Conservation (phyloP, 2,113 vertebrate genomes). For the Accipiter virgatus region DNA sequence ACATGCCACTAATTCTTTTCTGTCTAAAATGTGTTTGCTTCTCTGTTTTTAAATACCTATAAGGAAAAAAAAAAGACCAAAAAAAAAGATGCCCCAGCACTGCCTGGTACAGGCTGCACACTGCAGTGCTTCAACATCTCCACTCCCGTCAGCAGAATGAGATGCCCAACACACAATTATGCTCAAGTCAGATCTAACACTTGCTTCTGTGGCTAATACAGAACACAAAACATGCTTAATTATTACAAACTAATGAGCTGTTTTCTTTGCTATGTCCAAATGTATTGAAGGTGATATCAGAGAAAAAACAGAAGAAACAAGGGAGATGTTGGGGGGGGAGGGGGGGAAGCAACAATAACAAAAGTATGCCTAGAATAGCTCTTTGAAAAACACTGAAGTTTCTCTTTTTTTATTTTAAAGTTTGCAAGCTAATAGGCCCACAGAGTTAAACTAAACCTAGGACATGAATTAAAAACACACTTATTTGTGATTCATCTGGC, state of each 20-base stretch:
- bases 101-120: fast-evolving
- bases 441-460: background rate
- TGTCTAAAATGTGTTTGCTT: background rate
- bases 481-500: background rate
- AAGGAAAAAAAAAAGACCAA: too few relatives aligned
- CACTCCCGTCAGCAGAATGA: background rate
- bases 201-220: background rate
- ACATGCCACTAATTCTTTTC: background rate
- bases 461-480: background rate
- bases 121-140: background rate
- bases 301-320: background rate
- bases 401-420: background rate
- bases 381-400: background rate
- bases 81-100: background rate
- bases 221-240: background rate
- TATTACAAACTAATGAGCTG: background rate
- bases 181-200: background rate
- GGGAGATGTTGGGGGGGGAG: background rate
- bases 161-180: background rate
- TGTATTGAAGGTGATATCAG: background rate
- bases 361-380: background rate
- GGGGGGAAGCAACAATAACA: background rate
- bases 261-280: background rate
- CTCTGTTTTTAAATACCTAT: background rate
- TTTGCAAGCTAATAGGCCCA: background rate